Percentiles rank a stretch among this genome's conserved stretches.
Evolutionary conservation across 2,797 vertebrate genomes (phyloP).

Genomic region (Ptychadena robeensis): DNA sequence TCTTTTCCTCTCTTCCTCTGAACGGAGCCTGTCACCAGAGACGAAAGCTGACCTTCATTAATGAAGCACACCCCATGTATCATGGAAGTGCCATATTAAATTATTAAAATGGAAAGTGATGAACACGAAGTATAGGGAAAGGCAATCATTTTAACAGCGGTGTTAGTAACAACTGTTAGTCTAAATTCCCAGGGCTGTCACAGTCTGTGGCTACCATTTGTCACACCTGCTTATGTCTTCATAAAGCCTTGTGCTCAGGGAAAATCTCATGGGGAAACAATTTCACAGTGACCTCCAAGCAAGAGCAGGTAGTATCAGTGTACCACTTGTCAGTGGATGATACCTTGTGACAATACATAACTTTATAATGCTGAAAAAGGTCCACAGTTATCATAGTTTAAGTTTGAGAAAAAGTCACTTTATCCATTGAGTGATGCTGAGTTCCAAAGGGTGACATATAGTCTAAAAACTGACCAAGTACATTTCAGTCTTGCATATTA

Average conservation of each 20-base stretch:
- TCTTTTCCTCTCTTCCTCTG: background rate
- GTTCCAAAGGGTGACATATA: background rate
- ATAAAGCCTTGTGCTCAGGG: slow-evolving; percentile 34
- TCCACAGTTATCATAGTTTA: background rate
- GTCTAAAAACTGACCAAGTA: no score
- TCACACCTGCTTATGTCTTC: slow-evolving; percentile 61
- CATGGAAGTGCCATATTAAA: slow-evolving; percentile 53
- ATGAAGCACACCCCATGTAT: slow-evolving; percentile 49
- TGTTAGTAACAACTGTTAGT: slow-evolving; percentile 55
- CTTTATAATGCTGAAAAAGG: background rate
- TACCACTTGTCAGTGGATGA: slow-evolving; percentile 23
- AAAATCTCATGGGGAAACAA: slow-evolving; percentile 52
- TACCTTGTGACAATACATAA: slow-evolving; percentile 14
- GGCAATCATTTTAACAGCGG: slow-evolving; percentile 57
- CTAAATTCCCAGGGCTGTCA: slow-evolving; percentile 61
- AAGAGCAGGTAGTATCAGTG: slow-evolving; percentile 35
- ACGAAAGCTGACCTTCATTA: slow-evolving; percentile 55
- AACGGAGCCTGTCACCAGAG: slow-evolving; percentile 46
- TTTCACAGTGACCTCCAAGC: slow-evolving; percentile 57
- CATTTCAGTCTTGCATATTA: no score
- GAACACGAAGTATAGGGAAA: slow-evolving; percentile 54
- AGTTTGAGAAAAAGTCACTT: background rate
- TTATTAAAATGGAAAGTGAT: slow-evolving; percentile 59
- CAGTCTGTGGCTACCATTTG: slow-evolving; percentile 59
- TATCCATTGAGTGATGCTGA: background rate